A percentile compares a stretch with the other conserved stretches of the same genome.
phyloP scores from a whole-genome alignment of 2,113 vertebrate species.

The Myanophis thanlyinensis region DNA sequence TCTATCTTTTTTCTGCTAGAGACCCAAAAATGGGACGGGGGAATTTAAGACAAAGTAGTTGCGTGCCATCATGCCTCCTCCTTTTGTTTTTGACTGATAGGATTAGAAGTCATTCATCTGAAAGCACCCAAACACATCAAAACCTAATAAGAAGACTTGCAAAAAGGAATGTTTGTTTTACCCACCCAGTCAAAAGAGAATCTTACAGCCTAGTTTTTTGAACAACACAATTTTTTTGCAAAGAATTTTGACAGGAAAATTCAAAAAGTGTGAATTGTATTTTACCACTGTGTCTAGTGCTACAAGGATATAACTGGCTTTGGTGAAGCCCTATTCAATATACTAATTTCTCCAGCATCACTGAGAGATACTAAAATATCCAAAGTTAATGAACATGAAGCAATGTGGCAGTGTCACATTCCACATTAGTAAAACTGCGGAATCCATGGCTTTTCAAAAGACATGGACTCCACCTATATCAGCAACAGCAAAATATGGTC shows the following conservation, averaged over 20 bases:
- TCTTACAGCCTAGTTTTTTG: not conserved
- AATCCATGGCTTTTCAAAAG: not conserved
- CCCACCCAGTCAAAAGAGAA: not conserved
- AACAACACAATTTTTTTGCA: not conserved
- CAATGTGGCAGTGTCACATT: not conserved
- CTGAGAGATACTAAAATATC: not conserved
- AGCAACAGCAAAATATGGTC: not conserved
- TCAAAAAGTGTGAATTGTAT: not conserved
- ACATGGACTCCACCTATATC: not conserved
- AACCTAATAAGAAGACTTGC: not conserved
- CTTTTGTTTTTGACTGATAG: not conserved
- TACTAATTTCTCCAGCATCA: not conserved
- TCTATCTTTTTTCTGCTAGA: not conserved
- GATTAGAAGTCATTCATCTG: not conserved
- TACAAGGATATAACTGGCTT: not conserved
- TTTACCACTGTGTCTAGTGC: not conserved
- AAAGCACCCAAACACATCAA: not conserved
- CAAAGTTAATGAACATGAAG: not conserved
- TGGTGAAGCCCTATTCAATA: not conserved
- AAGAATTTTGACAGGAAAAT: not conserved
- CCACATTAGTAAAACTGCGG: not conserved
- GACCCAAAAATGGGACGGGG: too few relatives aligned
- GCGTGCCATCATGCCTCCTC: not conserved
- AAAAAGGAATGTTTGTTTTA: not conserved
- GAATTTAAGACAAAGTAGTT: not conserved